Evolutionary conservation across 1,140 invertebrate species (phyloP), one percentile per base, ranked within the genome.

Genomic region (Diachasma alloeum): DNA sequence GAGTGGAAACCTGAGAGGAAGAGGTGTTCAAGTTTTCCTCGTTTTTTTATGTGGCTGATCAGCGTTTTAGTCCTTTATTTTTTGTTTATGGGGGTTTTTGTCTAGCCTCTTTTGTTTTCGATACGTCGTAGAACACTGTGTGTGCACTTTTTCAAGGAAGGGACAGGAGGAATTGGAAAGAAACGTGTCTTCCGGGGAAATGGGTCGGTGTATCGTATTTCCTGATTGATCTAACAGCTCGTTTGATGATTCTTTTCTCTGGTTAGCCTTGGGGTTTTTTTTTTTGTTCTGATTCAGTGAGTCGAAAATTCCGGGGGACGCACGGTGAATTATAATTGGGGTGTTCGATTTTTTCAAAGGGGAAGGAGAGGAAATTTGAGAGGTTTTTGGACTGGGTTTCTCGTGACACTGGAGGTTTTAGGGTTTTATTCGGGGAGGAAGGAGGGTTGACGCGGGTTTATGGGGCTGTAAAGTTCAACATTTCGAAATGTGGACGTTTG

Each of bases 1-100:
- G 67, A 66, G 83, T 84, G 84, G 87, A 87, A 88, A 88, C 82
- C 84, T 80, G 85, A 88, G 84, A 85, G 67, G 67, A 63, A 31
- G 83, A 78, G 72, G 80, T 79, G 79, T 80, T 81, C 80, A 72
- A 75, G 68, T 73, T 76, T 59, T 67, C 17, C 26, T 67, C 22
- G 22, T 72, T 67, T 63, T 77, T 31, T 39, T 19, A 13, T 53
- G 15, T 19, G 2, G 31, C 36, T 68, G 66, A 68, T 68, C 26
- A 63, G 59, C 59, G 24, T 63, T 63, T 63, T 24, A 39, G 66
- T 53, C 44, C 46, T 26, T 42, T 46, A n/a, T 44, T 75, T 68
- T 48, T 42, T 17, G 11, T 72, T 17, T 42, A 15, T 53, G 22
- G 13, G 31, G 19, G 42, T 72, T 26, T 74, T 53, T 53, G 59